Evolutionary conservation across 2,888 invertebrate species (phyloP), one percentile per base, ranked within the genome.

Genomic region (Idaea straminata): DNA sequence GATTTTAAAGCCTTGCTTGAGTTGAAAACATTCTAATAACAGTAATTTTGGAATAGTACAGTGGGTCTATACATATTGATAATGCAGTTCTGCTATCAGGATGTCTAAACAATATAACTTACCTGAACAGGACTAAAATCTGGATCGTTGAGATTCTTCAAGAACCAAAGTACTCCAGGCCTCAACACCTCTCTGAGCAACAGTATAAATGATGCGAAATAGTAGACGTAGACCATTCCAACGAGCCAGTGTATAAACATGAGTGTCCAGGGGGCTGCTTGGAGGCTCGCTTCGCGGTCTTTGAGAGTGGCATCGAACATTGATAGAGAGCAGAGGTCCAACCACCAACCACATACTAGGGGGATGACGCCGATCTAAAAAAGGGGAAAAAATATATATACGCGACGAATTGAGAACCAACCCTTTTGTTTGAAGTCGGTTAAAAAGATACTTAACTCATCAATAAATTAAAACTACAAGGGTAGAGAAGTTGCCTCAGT

Each of bases 171-270:
- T 0, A 99, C 99, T 0, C 99, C 99, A 0, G 99, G 99, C 64
- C 99, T 94, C 57, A 99, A 85, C 0, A 99, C 98, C 89, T 99
- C 99, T 64, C 99, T 93, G 35, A 99, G 88, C 3, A 99, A 92
- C 16, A 98, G 93, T 60, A 99, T 97, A 83, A 98, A 99, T 0
- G 99, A 99, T 6, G 99, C 99, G 83, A 99, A 99, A 91, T 99
- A 99, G 88, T 99, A 99, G 15, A 99, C 99, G 83, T 99, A 99
- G 47, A 97, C 97, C 99, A 99, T 99, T 67, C 99, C 99, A 6
- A 99, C 97, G 59, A 99, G 95, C 99, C 99, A 99, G 86, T 99
- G 99, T 65, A 99, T 96, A 84, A 99, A 99, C 94, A 99, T 97
- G 0, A 98, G 98, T 0, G 99, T 99, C 77, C 98, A 98, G 0